A percentile compares a stretch with the other conserved stretches of the same genome.
Evolutionary conservation across 2,113 vertebrate genomes (phyloP).

Genomic region (Trachemys scripta): DNA sequence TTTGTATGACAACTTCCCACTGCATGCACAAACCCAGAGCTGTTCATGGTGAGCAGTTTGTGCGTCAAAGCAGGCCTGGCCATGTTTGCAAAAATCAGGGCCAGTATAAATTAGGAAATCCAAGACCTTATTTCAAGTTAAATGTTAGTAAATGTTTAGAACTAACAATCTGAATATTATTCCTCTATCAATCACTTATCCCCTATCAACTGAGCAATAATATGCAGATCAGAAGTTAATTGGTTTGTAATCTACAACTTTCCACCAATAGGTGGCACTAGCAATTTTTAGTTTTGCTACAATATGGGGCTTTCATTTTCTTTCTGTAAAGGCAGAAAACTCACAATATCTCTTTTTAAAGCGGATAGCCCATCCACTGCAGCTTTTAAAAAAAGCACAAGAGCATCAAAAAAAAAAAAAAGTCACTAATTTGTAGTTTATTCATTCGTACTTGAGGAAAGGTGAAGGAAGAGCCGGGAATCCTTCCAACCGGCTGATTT

Average conservation of each 20-base stretch:
- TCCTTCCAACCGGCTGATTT: not conserved
- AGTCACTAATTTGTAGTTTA: not conserved
- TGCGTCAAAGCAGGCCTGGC: rapidly evolving
- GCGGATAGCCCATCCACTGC: not conserved
- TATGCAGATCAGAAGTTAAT: not conserved
- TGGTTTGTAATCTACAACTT: conserved; percentile 2
- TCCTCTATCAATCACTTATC: not conserved
- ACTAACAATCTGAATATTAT: too few relatives aligned
- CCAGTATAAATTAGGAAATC: not conserved
- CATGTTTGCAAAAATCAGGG: conserved; percentile 21
- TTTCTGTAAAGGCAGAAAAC: not conserved
- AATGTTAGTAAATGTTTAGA: not conserved
- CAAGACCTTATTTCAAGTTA: not conserved
- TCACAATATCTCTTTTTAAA: rapidly evolving
- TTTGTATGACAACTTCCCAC: not conserved
- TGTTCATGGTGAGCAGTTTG: not conserved
- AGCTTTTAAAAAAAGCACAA: not conserved
- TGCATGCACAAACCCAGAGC: not conserved
- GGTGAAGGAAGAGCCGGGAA: not conserved
- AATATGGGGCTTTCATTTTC: conserved; percentile 4
- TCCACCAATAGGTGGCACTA: conserved; percentile 63
- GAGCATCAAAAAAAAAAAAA: not conserved
- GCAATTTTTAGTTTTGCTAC: conserved; percentile 56
- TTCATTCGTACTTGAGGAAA: not conserved
- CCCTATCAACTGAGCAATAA: conserved; percentile 2